Evolutionary conservation across 2,888 invertebrate genomes (phyloP).

Genomic region (Byasa hedistus): DNA sequence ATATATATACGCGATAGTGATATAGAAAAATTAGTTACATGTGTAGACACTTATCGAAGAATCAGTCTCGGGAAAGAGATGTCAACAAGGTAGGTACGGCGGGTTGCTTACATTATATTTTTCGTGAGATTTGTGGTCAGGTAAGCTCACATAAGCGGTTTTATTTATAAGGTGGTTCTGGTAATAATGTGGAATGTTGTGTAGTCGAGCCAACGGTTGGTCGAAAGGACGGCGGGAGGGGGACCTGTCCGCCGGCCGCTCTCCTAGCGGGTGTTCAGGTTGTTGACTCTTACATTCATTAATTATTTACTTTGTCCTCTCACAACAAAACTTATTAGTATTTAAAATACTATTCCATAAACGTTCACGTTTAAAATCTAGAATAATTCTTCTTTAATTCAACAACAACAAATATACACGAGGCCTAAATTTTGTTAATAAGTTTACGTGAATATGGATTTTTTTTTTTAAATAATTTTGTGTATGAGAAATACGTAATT

Average conservation of each 20-base stretch:
- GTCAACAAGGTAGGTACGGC: slow-evolving; percentile 62
- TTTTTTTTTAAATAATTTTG: too few species aligned
- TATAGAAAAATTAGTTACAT: slow-evolving; percentile 31
- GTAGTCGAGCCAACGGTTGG: slow-evolving; percentile 51
- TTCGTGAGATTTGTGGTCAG: slow-evolving; percentile 59
- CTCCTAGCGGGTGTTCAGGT: slow-evolving; percentile 52
- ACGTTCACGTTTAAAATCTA: background rate
- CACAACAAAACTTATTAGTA: background rate
- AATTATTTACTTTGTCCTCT: slow-evolving; percentile 3
- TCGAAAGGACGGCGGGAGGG: slow-evolving; percentile 46
- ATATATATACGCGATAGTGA: slow-evolving; percentile 10
- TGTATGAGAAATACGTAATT: too few species aligned
- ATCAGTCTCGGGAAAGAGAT: slow-evolving; percentile 47
- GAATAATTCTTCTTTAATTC: too few species aligned
- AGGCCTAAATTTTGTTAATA: too few species aligned
- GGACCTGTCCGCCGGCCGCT: slow-evolving; percentile 35
- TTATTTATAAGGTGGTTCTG: slow-evolving; percentile 71
- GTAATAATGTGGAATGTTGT: slow-evolving; percentile 72
- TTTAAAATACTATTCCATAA: background rate
- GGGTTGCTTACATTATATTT: slow-evolving; percentile 45
- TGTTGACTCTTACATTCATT: background rate
- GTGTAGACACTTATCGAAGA: slow-evolving; percentile 33
- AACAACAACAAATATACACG: too few species aligned
- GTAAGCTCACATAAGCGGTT: slow-evolving; percentile 65
- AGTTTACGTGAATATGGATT: too few species aligned